Conservation (phyloP, 2,113 vertebrate species). For the Falcunculus frontatus region DNA sequence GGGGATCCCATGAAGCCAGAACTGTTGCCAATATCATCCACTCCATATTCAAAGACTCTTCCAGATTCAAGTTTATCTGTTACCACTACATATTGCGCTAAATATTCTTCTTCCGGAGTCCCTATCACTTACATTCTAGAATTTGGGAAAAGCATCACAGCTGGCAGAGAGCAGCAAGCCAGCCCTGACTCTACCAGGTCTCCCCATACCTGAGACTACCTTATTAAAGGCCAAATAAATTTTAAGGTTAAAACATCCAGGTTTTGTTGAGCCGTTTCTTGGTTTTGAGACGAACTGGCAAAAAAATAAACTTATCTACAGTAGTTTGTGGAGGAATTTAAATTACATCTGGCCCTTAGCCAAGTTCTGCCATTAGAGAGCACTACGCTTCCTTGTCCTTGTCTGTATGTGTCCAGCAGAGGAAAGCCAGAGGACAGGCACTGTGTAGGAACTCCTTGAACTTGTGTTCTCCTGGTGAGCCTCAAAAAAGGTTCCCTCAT, state of each 20-base stretch:
- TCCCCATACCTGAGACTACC: background rate
- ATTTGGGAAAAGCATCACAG: background rate
- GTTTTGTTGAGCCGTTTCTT: background rate
- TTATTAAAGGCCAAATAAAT: background rate
- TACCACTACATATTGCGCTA: background rate
- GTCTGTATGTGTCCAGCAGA: background rate
- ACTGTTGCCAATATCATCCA: background rate
- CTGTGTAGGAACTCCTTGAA: background rate
- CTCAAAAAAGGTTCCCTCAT: background rate
- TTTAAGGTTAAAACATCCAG: background rate
- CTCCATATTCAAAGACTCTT: background rate
- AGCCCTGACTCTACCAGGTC: background rate
- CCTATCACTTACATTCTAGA: background rate
- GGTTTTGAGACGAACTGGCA: background rate
- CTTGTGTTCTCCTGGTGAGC: background rate
- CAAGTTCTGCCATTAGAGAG: background rate
- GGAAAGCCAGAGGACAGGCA: background rate
- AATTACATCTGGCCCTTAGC: background rate
- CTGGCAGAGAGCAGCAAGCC: background rate
- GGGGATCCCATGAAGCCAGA: background rate
- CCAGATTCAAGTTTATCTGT: background rate
- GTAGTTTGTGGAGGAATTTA: background rate
- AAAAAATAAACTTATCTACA: background rate
- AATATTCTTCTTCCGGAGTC: background rate
- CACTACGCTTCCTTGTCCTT: background rate